A percentile compares a stretch with the other conserved stretches of the same genome.
These are phyloP conservation scores for Macropis europaea DNA, from an alignment of 2,888 invertebrate species.

Conservation along the genomic window DNA sequence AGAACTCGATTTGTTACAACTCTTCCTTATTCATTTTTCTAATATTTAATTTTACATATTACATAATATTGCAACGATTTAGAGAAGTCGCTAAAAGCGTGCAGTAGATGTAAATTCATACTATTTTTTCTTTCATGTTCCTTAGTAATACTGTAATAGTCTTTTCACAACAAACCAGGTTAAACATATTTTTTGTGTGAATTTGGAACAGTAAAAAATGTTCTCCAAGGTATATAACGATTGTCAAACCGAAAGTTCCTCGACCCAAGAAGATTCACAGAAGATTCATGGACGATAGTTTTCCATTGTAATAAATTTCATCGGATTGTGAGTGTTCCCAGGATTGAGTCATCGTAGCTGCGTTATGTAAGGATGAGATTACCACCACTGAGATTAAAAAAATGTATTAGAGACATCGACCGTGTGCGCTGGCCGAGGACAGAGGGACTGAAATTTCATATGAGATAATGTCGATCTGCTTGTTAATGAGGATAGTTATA, in stretches of 20 bases:
- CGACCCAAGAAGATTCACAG: constrained; percentile 2
- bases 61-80: too few species aligned
- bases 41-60: neutral
- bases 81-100: too few species aligned
- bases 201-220: neutral
- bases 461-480: constrained; percentile 25
- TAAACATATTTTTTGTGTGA: neutral
- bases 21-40: neutral
- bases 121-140: too few species aligned
- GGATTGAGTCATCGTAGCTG: constrained; percentile 52
- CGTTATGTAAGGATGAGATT: constrained; percentile 56
- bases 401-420: constrained; percentile 39
- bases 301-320: constrained; percentile 55
- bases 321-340: constrained; percentile 48
- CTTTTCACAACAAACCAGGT: too few species aligned
- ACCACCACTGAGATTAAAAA: constrained; percentile 35
- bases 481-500: constrained; percentile 41
- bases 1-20: too few species aligned
- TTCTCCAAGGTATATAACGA: neutral
- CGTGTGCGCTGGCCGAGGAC: constrained; percentile 23
- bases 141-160: too few species aligned
- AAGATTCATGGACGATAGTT: constrained; percentile 19
- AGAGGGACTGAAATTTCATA: constrained; percentile 50
- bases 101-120: too few species aligned
- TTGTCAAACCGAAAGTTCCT: constrained; percentile 24